Conservation (phyloP, 2,888 invertebrate genomes). For the Phanerotoma sp. region DNA sequence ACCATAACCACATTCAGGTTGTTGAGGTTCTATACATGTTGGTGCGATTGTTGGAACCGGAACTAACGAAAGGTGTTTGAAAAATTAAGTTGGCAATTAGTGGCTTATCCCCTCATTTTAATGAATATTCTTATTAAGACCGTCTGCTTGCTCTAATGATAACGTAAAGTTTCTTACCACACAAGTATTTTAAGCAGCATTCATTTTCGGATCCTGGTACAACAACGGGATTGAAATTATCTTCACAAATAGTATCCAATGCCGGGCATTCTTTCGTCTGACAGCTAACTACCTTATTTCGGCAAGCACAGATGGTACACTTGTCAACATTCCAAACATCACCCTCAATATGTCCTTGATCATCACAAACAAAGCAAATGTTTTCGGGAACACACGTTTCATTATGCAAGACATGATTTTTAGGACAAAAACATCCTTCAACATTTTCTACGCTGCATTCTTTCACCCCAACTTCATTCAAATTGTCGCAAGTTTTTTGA, state of each 20-base stretch:
- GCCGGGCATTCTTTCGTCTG: conserved; percentile 64
- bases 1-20: conserved; percentile 70
- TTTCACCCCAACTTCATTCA: conserved; percentile 56
- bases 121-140: not conserved
- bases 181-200: conserved; percentile 73
- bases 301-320: conserved; percentile 75
- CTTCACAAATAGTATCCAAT: conserved; percentile 63
- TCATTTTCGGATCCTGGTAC: conserved; percentile 61
- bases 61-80: too few relatives aligned
- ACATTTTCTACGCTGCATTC: conserved; percentile 59
- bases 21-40: conserved; percentile 67
- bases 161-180: conserved; percentile 59
- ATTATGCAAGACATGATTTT: conserved; percentile 69
- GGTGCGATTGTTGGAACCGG: conserved; percentile 58
- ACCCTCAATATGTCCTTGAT: conserved; percentile 69
- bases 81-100: too few relatives aligned
- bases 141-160: not conserved
- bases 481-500: conserved; percentile 67
- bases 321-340: conserved; percentile 70
- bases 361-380: conserved; percentile 74
- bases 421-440: conserved; percentile 86
- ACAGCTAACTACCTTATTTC: conserved; percentile 63
- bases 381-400: conserved; percentile 70
- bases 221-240: conserved; percentile 62
- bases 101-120: too few relatives aligned